phyloP scores from a whole-genome alignment of 2,113 vertebrate genomes.

The Ammodramus savannarum region DNA sequence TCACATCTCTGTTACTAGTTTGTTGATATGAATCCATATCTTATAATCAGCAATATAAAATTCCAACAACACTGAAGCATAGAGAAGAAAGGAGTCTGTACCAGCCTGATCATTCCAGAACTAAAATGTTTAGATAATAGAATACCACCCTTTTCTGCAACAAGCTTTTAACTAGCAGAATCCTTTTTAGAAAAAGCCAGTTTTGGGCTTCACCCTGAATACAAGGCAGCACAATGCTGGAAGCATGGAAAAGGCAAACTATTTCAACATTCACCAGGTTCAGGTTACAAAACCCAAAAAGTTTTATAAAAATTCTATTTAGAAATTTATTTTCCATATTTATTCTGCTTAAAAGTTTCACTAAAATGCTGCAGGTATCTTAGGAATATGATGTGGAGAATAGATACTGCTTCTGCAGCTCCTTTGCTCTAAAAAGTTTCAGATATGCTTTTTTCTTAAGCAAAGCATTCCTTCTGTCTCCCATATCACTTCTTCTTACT shows the following conservation, averaged over 20 bases:
- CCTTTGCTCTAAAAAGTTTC: neutral
- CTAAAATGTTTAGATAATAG: neutral
- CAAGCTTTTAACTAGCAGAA: neutral
- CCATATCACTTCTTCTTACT: neutral
- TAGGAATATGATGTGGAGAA: neutral
- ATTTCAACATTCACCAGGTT: neutral
- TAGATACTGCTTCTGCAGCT: neutral
- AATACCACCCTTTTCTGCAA: neutral
- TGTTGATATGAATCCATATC: neutral
- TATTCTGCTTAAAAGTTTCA: neutral
- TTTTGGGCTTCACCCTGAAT: neutral
- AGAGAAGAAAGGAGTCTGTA: neutral
- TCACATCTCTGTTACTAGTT: neutral
- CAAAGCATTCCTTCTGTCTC: neutral
- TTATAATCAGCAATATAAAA: neutral
- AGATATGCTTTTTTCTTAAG: neutral
- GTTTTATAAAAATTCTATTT: neutral
- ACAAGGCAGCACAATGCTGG: neutral
- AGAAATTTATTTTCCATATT: neutral
- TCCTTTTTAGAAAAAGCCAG: neutral
- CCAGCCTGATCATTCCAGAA: neutral
- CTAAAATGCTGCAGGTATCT: neutral
- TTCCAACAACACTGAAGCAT: fast-evolving
- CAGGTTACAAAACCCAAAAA: neutral
- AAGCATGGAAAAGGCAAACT: neutral